Evolutionary conservation across 2,797 vertebrate species (phyloP).

Genomic region (Gorsachius magnificus): DNA sequence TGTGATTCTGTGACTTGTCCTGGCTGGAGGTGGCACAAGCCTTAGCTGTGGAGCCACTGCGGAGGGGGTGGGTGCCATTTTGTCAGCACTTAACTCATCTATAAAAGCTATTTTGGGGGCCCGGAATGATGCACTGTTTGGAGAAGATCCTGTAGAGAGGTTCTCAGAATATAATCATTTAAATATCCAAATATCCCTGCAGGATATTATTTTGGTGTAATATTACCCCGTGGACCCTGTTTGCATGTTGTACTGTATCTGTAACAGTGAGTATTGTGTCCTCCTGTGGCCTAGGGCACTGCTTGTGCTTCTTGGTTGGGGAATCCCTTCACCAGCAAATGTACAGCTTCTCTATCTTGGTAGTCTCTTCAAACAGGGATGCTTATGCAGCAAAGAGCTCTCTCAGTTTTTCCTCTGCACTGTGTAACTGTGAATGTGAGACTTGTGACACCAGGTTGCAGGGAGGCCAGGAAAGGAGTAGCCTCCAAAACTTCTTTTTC

Average conservation of each 20-base stretch:
- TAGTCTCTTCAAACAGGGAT: neutral
- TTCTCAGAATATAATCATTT: neutral
- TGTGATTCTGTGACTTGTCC: neutral
- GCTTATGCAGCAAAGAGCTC: neutral
- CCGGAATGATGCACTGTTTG: neutral
- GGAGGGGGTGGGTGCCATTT: fast-evolving
- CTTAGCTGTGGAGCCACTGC: neutral
- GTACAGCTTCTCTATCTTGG: fast-evolving
- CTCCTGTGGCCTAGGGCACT: neutral
- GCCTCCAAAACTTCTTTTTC: neutral
- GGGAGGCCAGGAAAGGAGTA: neutral
- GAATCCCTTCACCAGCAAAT: neutral
- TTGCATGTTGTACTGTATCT: neutral
- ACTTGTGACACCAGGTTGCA: neutral
- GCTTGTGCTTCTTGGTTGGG: neutral
- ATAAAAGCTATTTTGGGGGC: neutral
- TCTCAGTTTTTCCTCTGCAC: neutral
- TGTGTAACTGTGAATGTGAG: neutral
- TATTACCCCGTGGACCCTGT: neutral
- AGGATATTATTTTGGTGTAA: neutral
- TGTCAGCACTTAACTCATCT: neutral
- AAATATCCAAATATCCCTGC: neutral
- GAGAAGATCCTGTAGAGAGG: neutral
- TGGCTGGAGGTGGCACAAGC: neutral
- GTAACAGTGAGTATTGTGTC: neutral